Evolutionary conservation across 2,888 invertebrate genomes (phyloP).

Genomic region (Buathra laborator): DNA sequence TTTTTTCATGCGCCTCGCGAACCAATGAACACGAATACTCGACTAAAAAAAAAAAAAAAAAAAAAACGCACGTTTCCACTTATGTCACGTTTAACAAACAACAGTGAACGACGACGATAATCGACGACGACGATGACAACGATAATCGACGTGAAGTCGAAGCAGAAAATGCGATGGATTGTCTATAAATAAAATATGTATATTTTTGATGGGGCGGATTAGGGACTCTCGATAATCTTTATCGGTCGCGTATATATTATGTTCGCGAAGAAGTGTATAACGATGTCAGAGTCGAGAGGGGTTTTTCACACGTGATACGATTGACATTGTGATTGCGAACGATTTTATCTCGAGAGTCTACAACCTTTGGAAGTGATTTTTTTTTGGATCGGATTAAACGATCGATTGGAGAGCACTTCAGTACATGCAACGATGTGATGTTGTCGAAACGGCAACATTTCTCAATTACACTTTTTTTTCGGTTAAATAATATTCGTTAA

Average conservation of each 20-base stretch:
- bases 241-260: background rate
- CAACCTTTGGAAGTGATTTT: conserved; percentile 7
- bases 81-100: background rate
- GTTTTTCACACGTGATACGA: background rate
- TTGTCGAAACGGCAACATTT: background rate
- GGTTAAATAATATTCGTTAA: too few relatives aligned
- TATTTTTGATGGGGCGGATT: background rate
- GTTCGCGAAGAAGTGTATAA: background rate
- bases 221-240: background rate
- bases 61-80: background rate
- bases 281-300: background rate
- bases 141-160: background rate
- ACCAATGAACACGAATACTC: background rate
- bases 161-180: background rate
- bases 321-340: conserved; percentile 1
- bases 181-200: background rate
- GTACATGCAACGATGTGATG: background rate
- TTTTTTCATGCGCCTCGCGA: background rate
- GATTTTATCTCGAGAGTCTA: conserved; percentile 4
- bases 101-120: background rate
- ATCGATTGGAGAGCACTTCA: background rate
- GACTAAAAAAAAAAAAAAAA: background rate
- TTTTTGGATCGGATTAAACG: background rate
- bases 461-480: background rate
- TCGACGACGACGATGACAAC: background rate